Evolutionary conservation across 1,140 invertebrate genomes (phyloP), one percentile per base, ranked within the genome.

Genomic region (Aethina tumida): DNA sequence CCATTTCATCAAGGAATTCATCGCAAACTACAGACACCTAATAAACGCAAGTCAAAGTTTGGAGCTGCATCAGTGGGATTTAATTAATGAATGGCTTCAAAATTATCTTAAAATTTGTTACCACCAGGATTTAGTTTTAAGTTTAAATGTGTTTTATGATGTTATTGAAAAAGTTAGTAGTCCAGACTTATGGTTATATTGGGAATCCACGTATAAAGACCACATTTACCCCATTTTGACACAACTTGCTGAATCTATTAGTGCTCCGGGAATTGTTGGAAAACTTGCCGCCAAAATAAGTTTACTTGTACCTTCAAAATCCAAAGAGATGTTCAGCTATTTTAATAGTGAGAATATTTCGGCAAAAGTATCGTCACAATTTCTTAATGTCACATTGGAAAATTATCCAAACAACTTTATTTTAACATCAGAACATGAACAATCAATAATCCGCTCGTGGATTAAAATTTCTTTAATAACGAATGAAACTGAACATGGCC

Each of bases 51-150:
- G 41, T 32, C 5, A 20, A n/a, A 49, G 50, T 38, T 40, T 52
- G 38, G 41, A 43, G 20, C 32, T 58, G n/a, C 35, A 53, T 19
- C 55, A 61, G 35, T 52, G 44, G 42, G 18, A 49, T 5, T 25
- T 61, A 5, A 36, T 61, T 2, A 43, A 46, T 18, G 16, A 35
- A 4, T 61, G 59, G 59, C 26, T 59, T 3, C 20, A 26, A 8
- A 43, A 49, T 32, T 61, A 59, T 35, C 27, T 52, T 31, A 32
- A 39, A n/a, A 28, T 31, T 4, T 61, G 57, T 31, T 41, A 50
- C 29, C 41, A 47, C n/a, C 24, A 30, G 2, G 59, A 61, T 25
- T 22, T 60, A 10, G 39, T 41, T 14, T n/a, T 19, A 10, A 25
- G 52, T 2, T 35, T 57, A 5, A 49, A 52, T 10, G 39, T 49